Base-by-base conservation (phyloP, 2,797 vertebrate species). In the Poecile montanus region DNA sequence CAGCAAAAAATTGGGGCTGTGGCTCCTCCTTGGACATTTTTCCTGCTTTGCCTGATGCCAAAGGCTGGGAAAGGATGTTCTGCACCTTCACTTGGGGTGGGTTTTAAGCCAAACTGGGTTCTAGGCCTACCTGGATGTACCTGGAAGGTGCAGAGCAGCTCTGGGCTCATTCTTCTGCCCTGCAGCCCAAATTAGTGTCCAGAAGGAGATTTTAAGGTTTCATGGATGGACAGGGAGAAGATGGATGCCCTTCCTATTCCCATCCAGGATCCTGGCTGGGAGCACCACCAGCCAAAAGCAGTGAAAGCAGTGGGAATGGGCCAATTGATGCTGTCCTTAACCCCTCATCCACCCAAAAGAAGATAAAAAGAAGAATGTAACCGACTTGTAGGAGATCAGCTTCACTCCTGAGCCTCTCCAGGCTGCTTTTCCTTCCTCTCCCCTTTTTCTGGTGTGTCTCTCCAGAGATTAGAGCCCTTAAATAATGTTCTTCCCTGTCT, bases 31-130 rank as follows among this genome's bases (percentile, higher is more conserved):
- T 34, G 34, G 7, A 12, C 0, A 0, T 8, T 50, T 47, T 51
- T 51, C 21, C 21, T 20, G 22, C 56, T 84, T 57, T 73, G 7
- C 19, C 16, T 2, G 2, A 11, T n/a, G 36, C 45, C 30, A 48
- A 53, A 40, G 19, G 9, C 9, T 21, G 23, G 47, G 16, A 40
- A 80, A 61, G 36, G 30, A 44, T 21, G 30, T 2, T 4, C 38
- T 61, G 32, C 0, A 2, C 47, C 17, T 85, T 57, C 7, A 19
- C 3, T 1, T 57, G 19, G 21, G 6, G 5, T 53, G 27, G 5
- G 20, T 44, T 90, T 42, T 11, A 54, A 45, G 8, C 7, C 48
- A 42, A 66, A 42, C 8, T 8, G 8, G 6, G 4, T 66, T 65
- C 36, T 60, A 71, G 44, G 4, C 9, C 32, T 36, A 7, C 22